Evolutionary conservation across 1,140 invertebrate genomes (phyloP), one percentile per base, ranked within the genome.

Genomic region (Conus ventricosus): DNA sequence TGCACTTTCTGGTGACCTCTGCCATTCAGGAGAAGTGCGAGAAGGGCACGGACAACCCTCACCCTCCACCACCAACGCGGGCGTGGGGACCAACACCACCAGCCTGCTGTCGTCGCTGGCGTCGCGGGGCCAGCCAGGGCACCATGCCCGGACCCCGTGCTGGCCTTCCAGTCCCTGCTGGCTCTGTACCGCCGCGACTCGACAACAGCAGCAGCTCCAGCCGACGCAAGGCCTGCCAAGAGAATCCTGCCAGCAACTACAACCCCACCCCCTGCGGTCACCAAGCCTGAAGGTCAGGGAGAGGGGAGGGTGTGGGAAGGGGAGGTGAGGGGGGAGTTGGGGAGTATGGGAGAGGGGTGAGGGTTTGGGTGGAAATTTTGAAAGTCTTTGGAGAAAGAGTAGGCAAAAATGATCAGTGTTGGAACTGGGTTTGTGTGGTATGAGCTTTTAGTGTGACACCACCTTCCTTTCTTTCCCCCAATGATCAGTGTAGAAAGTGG

Each of bases 121-220:
- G 0, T 78, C 71, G 10, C 51, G 80, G n/a, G 75, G 39, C n/a
- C 54, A 87, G 25, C 25, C 85, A 87, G 54, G 85, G 85, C 23
- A 25, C 71, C 6, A 54, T 87, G 85, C n/a, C 53, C 85, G 10
- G 85, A 87, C 54, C 85, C 85, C 11, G 85, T 87, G 51, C 54
- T 87, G 67, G 85, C 85, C 54, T 87, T 87, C 23, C 85, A 87
- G 71, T 87, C 85, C 23, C 54, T 87, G n/a, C 85, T 87, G 71
- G 71, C 85, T 0, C 71, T 87, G 23, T 87, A 87, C 57, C 39
- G 75, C n/a, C 71, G 85, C 25, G 85, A 87, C 54, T n/a, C n/a
- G 85, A 80, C n/a, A 27, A 55, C 82, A 71, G 13, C 5, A 20
- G 5, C 6, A 23, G 13, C 67, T 10, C 15, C 67, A 75, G 60